These are phyloP conservation scores for Chrysotoxum bicinctum DNA, from an alignment of 2,888 invertebrate species.

Conservation along the genomic window DNA sequence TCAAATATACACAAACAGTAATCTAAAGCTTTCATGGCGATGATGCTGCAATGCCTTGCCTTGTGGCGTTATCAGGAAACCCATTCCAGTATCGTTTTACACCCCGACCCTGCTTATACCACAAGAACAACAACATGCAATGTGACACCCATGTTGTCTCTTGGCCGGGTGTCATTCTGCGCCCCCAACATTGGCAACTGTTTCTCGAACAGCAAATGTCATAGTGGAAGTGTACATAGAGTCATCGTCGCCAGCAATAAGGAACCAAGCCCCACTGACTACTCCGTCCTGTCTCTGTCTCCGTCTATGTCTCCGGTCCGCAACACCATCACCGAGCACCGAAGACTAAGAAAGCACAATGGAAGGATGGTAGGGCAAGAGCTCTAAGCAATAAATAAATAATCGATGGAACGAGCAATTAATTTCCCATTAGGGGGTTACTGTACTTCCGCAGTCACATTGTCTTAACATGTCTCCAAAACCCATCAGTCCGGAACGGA, in stretches of 20 bases:
- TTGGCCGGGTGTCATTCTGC: constrained; percentile 57
- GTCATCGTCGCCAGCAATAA: constrained; percentile 31
- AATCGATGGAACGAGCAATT: constrained; percentile 74
- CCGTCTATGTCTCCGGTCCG: not conserved
- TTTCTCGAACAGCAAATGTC: constrained; percentile 68
- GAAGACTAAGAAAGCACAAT: not conserved
- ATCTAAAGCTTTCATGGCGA: constrained; percentile 47
- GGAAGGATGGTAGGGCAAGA: constrained; percentile 32
- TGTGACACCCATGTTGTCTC: constrained; percentile 60
- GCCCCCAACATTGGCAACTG: constrained; percentile 68
- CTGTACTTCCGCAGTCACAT: constrained; percentile 71
- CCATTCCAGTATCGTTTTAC: constrained; percentile 12
- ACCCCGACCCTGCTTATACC: constrained; percentile 13
- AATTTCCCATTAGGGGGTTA: constrained; percentile 74
- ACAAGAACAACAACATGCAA: constrained; percentile 60
- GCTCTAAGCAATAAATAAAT: constrained; percentile 74
- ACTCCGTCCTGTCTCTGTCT: not conserved
- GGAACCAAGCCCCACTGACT: constrained; percentile 39
- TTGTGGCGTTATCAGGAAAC: constrained; percentile 51
- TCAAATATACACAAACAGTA: constrained; percentile 40
- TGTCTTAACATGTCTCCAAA: constrained; percentile 73
- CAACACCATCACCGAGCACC: not conserved
- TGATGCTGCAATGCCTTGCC: constrained; percentile 63
- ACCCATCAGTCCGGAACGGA: constrained; percentile 71
- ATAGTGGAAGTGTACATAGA: constrained; percentile 49